Evolutionary conservation across 2,797 vertebrate species (phyloP).

Genomic region (Cossypha niveicapilla): DNA sequence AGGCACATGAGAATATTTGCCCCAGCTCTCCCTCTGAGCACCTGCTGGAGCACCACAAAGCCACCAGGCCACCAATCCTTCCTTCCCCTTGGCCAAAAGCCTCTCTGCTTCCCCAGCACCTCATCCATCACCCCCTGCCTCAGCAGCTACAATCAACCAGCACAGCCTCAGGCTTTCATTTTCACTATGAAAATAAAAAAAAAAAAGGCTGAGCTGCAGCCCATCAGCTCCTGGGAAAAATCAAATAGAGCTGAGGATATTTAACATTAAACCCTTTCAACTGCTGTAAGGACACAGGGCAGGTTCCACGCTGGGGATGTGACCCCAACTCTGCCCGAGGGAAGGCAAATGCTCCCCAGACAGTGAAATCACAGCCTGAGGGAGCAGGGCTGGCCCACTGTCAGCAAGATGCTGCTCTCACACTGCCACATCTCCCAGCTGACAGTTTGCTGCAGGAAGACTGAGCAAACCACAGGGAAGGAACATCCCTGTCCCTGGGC

Average conservation of each 20-base stretch:
- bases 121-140: neutral
- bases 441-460: neutral
- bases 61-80: neutral
- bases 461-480: neutral
- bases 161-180: neutral
- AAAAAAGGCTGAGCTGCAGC: neutral
- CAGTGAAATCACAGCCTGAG: neutral
- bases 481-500: neutral
- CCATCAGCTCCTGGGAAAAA: neutral
- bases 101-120: neutral
- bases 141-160: neutral
- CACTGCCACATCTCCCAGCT: neutral
- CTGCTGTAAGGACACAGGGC: neutral
- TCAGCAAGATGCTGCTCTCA: neutral
- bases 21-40: neutral
- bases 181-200: neutral
- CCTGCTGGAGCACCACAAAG: neutral
- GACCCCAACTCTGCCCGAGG: neutral
- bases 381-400: neutral
- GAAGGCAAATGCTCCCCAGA: neutral
- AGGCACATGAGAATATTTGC: neutral
- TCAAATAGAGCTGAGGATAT: neutral
- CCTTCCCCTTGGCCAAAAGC: neutral
- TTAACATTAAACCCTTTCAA: neutral
- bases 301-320: neutral